Evolutionary conservation across 92 coral and sea anemone genomes (phyloP), one percentile per base, ranked within the genome.

Genomic region (Porites rus): DNA sequence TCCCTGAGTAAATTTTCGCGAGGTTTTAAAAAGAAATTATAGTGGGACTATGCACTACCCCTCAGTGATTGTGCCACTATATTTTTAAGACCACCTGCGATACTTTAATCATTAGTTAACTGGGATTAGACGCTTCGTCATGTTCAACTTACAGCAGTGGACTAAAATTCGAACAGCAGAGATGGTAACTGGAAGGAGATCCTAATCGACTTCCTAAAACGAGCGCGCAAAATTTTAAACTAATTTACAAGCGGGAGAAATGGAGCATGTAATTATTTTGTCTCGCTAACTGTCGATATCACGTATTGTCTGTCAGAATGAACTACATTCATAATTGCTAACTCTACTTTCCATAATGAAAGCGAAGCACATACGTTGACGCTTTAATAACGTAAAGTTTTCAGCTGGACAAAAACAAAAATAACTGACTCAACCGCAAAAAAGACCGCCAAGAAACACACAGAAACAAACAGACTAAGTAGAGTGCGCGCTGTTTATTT

Each of bases 351-450:
- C 13, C 74, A 51, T 52, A 79, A 79, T 51, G 54, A 73, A 22
- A 9, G 20, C 21, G 61, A 22, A 19, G 51, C 52, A 2, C 20
- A 14, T 60, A n/a, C 74, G 20, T 65, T 66, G 84, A 65, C 17
- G 65, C 66, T 43, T 50, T 21, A 65, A 50, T 51, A 58, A 24
- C 4, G 11, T 6, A 2, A 58, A 76, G 28, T 28, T 51, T 79
- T 50, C 61, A 51, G 50, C 21, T 50, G 51, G 51, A 13, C 21
- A 19, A 19, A 11, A 79, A 8, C 10, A 25, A 67, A 78, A 7
- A 78, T 67, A 51, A 64, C 19, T 43, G 83, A 43, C 59, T 20
- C 61, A 53, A 65, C 83, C 50, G 83, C 38, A 72, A 78, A 78
- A 64, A 38, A 38, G 46, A 59, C 56, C 78, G 65, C 62, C 83